These are phyloP conservation scores for Apistogramma diplotaenia DNA, from an alignment of 2,113 vertebrate genomes.

Conservation along the genomic window DNA sequence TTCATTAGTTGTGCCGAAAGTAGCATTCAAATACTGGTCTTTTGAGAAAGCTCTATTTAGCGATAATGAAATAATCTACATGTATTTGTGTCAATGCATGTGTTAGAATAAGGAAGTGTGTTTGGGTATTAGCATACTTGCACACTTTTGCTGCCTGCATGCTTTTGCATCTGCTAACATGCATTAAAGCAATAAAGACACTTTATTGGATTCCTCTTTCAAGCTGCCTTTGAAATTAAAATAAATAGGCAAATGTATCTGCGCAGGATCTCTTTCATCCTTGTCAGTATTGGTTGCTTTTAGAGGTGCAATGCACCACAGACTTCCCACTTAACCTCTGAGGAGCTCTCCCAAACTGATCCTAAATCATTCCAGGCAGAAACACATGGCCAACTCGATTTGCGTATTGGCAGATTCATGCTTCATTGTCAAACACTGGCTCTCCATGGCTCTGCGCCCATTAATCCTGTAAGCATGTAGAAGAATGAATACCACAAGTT, in stretches of 20 bases:
- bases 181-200: constrained; percentile 59
- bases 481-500: constrained; percentile 32
- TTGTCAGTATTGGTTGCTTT: constrained; percentile 64
- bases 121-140: constrained; percentile 13
- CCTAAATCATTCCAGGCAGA: constrained; percentile 67
- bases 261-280: constrained; percentile 64
- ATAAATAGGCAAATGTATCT: constrained; percentile 68
- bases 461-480: constrained; percentile 61
- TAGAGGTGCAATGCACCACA: constrained; percentile 64
- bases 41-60: constrained; percentile 53
- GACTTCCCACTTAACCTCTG: constrained; percentile 69
- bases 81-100: constrained; percentile 11
- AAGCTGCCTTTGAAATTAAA: constrained; percentile 66
- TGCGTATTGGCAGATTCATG: constrained; percentile 64
- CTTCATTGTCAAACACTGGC: constrained; percentile 69
- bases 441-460: constrained; percentile 49
- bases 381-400: constrained; percentile 61
- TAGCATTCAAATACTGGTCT: constrained; percentile 45
- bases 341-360: constrained; percentile 57
- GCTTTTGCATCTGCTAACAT: constrained; percentile 56
- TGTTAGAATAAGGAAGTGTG: background rate
- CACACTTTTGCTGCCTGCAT: constrained; percentile 1
- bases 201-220: constrained; percentile 62
- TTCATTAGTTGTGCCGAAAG: constrained; percentile 54
- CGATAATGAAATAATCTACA: constrained; percentile 50